A percentile compares a stretch with the other conserved stretches of the same genome.
Conservation (phyloP, 2,888 invertebrate genomes). For the Temnothorax unifasciatus region DNA sequence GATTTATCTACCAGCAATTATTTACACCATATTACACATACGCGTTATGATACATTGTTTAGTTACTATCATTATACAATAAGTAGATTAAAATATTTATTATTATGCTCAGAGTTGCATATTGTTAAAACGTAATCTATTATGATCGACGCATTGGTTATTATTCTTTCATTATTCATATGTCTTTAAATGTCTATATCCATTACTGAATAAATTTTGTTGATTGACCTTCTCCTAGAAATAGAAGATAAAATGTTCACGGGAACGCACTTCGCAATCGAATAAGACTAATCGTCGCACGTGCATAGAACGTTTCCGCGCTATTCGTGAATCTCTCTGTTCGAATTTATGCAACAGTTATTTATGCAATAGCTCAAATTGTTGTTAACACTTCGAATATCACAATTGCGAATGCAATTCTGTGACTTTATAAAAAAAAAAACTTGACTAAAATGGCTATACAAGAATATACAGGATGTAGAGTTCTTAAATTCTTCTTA, state of each 20-base stretch:
- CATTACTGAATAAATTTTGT: constrained; percentile 18
- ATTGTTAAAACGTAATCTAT: background rate
- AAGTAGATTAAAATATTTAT: background rate
- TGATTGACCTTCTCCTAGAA: constrained; percentile 24
- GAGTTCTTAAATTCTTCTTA: background rate
- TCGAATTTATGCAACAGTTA: constrained; percentile 7
- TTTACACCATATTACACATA: constrained; percentile 43
- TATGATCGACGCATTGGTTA: background rate
- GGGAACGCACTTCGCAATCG: background rate
- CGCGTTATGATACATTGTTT: constrained; percentile 61
- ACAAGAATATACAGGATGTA: background rate
- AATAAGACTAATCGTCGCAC: constrained; percentile 36
- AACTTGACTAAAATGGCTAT: background rate
- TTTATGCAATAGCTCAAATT: constrained; percentile 67
- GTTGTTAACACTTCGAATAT: constrained; percentile 47
- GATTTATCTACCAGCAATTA: constrained; percentile 65
- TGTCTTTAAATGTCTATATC: background rate
- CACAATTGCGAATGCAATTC: background rate
- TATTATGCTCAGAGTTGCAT: background rate
- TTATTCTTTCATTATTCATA: background rate
- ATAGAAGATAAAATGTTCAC: constrained; percentile 21
- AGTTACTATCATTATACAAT: background rate
- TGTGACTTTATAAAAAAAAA: background rate
- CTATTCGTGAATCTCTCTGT: constrained; percentile 18
- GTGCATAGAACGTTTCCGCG: constrained; percentile 32